Evolutionary conservation across 2,888 invertebrate genomes (phyloP), one percentile per base, ranked within the genome.

Genomic region (Synergus japonicus): DNA sequence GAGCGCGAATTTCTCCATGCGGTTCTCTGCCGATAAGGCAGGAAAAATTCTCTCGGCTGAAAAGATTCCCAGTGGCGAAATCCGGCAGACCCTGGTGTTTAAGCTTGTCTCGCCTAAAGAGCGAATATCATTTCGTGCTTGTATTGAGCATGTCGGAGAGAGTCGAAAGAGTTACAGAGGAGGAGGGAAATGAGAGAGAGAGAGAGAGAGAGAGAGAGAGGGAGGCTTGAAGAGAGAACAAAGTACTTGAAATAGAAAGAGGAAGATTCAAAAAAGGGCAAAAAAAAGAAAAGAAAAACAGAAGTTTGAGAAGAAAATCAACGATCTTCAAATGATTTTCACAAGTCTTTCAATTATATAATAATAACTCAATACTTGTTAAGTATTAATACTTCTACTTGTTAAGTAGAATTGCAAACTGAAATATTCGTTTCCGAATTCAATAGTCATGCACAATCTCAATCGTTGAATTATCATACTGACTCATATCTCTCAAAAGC

Each of bases 101-200:
- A 69, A 69, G 49, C 54, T 73, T n/a, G 54, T 54, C 54, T 73
- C 41, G 54, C 15, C 41, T 41, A 37, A 46, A 37, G 54, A n/a
- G n/a, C 49, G 54, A 73, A 58, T 73, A 54, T 29, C 54, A 49
- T 13, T 29, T 73, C 15, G 29, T 49, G 54, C 54, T 73, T 73
- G 73, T 73, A 73, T 77, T 64, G 78, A 54, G 76, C 76, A 80
- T 54, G 77, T 60, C 65, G 67, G 76, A 63, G 46, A 73, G 78
- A 63, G 65, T 76, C 22, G 67, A 29, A 79, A 76, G 46, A 77
- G 76, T 29, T 43, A 13, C 13, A 76, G 78, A 37, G 65, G 46
- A 43, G 44, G 58, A 77, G 63, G 69, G 76, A 76, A 80, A 78
- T 37, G 8, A 76, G 10, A 58, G 76, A 78, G 49, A 44, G 73